phyloP scores from a whole-genome alignment of 1,140 invertebrate species.

The Calliopsis andreniformis region DNA sequence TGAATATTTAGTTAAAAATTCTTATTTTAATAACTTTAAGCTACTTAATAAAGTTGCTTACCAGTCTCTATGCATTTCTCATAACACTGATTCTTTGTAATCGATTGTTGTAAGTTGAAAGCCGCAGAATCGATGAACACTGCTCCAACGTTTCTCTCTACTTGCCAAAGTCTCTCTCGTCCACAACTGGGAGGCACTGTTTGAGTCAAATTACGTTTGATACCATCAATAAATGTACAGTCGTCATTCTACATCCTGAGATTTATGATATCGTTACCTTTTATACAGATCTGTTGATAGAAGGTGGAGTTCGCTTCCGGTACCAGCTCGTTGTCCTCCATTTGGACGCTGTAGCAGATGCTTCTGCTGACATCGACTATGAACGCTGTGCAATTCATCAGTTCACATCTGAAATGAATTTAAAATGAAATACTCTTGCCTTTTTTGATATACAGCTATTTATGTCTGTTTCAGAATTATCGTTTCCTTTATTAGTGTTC shows the following conservation, averaged over 20 bases:
- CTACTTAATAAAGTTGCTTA: constrained; percentile 39
- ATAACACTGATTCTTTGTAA: constrained; percentile 70
- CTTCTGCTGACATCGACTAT: constrained; percentile 72
- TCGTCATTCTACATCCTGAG: not conserved
- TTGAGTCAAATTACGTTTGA: not conserved
- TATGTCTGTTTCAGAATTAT: too few species aligned
- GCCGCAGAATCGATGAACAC: constrained; percentile 67
- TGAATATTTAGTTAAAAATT: too few species aligned
- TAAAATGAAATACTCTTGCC: too few species aligned
- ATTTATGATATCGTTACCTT: constrained; percentile 57
- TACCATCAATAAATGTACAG: not conserved
- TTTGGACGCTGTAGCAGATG: constrained; percentile 70
- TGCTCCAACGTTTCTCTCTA: constrained; percentile 73
- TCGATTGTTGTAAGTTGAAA: constrained; percentile 48
- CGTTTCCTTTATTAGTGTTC: too few species aligned
- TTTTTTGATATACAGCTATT: too few species aligned
- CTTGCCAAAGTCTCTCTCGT: constrained; percentile 70
- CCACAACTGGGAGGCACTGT: constrained; percentile 68
- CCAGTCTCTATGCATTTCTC: constrained; percentile 69
- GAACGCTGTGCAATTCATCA: constrained; percentile 73
- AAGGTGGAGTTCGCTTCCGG: constrained; percentile 71
- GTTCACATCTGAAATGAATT: constrained; percentile 67
- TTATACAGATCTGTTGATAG: constrained; percentile 73
- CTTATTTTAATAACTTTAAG: too few species aligned
- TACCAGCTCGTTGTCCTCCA: constrained; percentile 66